Evolutionary conservation across 2,797 vertebrate species (phyloP), one percentile per base, ranked within the genome.

Genomic region (Mus minutoides): DNA sequence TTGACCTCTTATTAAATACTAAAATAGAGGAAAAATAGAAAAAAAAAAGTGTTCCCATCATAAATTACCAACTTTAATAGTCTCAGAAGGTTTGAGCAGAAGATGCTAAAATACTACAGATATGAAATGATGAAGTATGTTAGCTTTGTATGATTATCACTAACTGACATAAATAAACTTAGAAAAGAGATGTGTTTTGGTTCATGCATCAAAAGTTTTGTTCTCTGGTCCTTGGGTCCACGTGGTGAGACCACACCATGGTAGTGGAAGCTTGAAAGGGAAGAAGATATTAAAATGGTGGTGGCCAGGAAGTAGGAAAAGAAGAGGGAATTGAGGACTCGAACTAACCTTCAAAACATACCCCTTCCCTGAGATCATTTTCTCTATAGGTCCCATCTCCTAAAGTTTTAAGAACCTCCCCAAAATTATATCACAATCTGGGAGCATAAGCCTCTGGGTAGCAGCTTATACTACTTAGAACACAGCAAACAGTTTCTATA

Each of bases 1-100:
- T 2, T 94, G 82, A 93, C 62, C 75, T 94, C 96, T 83, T 37
- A 79, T 78, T 89, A 92, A 94, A 95, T 52, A 80, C 24, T 54
- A 92, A 73, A 11, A 46, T 29, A 29, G 4, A 85, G 92, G 83
- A 88, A 88, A 75, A 34, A 56, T 52, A 90, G 31, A 79, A 93
- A 24, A 64, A n/a, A 58, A 62, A 92, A 90, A 82, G 26, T 64
- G 5, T 22, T 19, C 37, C 22, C 37, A 21, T 52, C 1, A 3
- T 34, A 85, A 88, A n/a, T 85, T 88, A n/a, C 31, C 58, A 78
- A 67, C 22, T 78, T 58, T 79, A 90, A 64, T 16, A 88, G 46
- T 26, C 16, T 2, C 58, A 80, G n/a, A 73, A 34, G 62, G 85
- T 84, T 69, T 64, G 52, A 40, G 40, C 2, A 95, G 31, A 54